Evolutionary conservation across 2,797 vertebrate species (phyloP), one percentile per base, ranked within the genome.

Genomic region (Coccyzus lansbergi): DNA sequence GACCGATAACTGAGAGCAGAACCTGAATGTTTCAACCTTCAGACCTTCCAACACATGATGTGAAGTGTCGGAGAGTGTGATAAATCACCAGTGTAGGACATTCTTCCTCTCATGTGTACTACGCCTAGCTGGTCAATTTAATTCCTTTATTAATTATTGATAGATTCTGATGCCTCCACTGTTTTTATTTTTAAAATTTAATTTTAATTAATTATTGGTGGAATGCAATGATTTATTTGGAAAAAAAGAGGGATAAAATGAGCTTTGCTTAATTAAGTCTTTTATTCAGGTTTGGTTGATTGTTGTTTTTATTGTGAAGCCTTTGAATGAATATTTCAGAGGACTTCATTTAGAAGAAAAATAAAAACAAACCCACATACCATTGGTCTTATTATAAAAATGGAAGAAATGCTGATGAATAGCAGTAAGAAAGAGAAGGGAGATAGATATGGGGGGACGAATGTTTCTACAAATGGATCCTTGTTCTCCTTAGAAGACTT

Each of bases 61-160:
- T 0, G 4, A 93, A 58, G 26, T 56, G 60, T 52, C 76, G 70
- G 60, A 22, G 46, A 46, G 40, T 60, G 51, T 83, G 72, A 88
- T 59, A 96, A 49, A 78, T 90, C 7, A 29, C 42, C 53, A 63
- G 25, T 0, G 1, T 3, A 42, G n/a, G 75, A 85, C 24, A 71
- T 69, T 40, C 75, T 28, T 63, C 42, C 44, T 75, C 62, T 78
- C 62, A 58, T 0, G 0, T 48, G 16, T 49, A 21, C 24, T 78
- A 60, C 46, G 19, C 29, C n/a, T 25, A 28, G 31, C 13, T 77
- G 59, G 76, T 75, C 25, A 40, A 4, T 87, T 55, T 75, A 65
- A 90, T 86, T 60, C 17, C 34, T 68, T 85, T 51, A 81, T 90
- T 83, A 81, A 90, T 83, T 86, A 92, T 83, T 74, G 42, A 76